Base-by-base conservation (phyloP, 1,140 invertebrate genomes). In the Agrypnia vestita region DNA sequence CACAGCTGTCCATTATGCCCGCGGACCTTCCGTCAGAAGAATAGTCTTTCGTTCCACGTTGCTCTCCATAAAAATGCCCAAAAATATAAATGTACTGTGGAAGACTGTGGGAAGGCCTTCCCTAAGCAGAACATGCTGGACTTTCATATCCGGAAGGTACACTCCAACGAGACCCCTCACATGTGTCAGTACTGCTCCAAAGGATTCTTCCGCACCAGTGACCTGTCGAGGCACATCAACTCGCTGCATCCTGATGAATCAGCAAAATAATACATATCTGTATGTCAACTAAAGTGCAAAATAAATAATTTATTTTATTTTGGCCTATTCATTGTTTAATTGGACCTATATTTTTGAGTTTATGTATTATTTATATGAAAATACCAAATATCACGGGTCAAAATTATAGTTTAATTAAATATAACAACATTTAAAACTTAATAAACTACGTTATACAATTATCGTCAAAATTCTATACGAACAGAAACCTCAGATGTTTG, bases 1-100 rank as follows among this genome's bases (percentile, higher is more conserved):
- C 86, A 86, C 69, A 83, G 84, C 21, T 84, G 82, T 49, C 12
- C 67, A 7, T 17, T 62, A n/a, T 84, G 82, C 44, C 47, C 73
- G 15, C 35, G 69, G 13, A 21, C 44, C 9, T 84, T 82, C 59
- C 55, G 55, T 12, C 71, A 46, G n/a, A 71, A 62, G 19, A 79
- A 67, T 44, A 71, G 69, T 43, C 74, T 82, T 1, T 53, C 47
- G 4, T 71, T 61, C 21, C 82, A 84, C 25, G 47, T 71, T 15
- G 46, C 43, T 3, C 53, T 72, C 12, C 82, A 81, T 51, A 55
- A 43, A 17, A 62, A 59, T 8, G 80, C 75, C 13, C 67, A 78
- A 15, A 78, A 82, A 21, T 82, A 77, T 46, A 76, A 76, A 17
- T 84, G 82, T 35, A 21, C 47, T 13, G 35, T 76, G 4, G 80